These are phyloP conservation scores for Coreius guichenoti DNA, from an alignment of 2,797 vertebrate genomes.

Conservation along the genomic window DNA sequence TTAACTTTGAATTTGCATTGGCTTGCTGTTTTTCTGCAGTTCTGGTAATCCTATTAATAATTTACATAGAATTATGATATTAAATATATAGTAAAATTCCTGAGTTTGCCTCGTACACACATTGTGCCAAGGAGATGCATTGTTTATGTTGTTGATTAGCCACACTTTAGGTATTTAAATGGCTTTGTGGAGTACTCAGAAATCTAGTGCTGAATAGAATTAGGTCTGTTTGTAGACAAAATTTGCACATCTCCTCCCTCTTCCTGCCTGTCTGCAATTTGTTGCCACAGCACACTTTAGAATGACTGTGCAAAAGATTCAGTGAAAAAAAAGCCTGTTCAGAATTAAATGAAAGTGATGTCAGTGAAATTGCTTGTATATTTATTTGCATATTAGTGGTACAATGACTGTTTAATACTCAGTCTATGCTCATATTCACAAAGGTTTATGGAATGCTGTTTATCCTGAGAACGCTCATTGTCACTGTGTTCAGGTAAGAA, in stretches of 20 bases:
- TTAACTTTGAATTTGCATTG: neutral
- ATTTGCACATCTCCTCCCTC: neutral
- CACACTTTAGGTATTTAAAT: neutral
- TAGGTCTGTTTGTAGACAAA: no score
- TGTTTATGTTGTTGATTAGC: neutral
- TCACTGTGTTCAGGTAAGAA: neutral
- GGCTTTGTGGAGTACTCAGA: neutral
- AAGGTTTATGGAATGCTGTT: neutral
- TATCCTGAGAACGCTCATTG: neutral
- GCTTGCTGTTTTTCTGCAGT: neutral
- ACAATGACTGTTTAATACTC: neutral
- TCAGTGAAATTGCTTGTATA: neutral
- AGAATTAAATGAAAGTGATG: neutral
- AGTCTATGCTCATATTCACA: neutral
- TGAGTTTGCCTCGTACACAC: neutral
- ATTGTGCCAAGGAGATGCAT: neutral
- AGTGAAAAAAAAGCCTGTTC: neutral
- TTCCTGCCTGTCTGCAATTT: neutral
- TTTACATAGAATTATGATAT: neutral
- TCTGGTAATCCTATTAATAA: neutral
- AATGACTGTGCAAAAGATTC: constrained; percentile 2
- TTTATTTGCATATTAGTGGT: neutral
- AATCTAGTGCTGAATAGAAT: neutral
- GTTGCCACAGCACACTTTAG: neutral
- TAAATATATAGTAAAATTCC: neutral